Base-by-base conservation (phyloP, 2,888 invertebrate genomes). In the Lamellibrachia columna region DNA sequence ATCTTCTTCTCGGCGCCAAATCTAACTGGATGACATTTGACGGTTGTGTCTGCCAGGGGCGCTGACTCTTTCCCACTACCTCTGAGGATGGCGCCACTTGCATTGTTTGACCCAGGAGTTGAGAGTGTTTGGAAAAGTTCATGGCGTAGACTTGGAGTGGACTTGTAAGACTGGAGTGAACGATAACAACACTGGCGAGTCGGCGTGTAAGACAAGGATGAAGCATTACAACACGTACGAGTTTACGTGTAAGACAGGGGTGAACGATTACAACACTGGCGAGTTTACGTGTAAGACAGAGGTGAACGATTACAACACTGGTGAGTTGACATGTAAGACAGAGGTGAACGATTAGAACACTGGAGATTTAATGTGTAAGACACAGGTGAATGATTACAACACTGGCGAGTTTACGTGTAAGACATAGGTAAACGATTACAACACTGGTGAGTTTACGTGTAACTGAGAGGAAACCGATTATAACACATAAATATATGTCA, bases 1-100 rank as follows among this genome's bases (percentile, higher is more conserved):
- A 94, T 94, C 53, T 94, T 94, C 93, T 93, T 94, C 92, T 93
- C 93, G 52, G 91, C 92, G 22, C 93, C 93, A 7, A 92, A 92
- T 53, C 55, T 93, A 7, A 92, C 92, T 90, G 92, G 92, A 15
- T 93, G 92, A 90, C 9, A 75, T 75, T 75, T 75, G 75, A 75
- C 75, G 3, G 22, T 22, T 75, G 75, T 75, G 22, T 7, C 15
- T 15, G 58, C 58, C 58, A 58, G 58, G 58, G 58, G 58, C 75
- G 75, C 75, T 75, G 75, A 15, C 75, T 11, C 22, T 75, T 75
- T 75, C 22, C 75, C 22, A 75, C 75, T 75, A 75, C 4, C 3
- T 4, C 22, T 22, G 75, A 15, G 15, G 75, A 75, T 22, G 75
- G 75, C 75, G 75, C 75, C 22, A 75, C 75, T 75, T 75, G 75